Evolutionary conservation across 1,140 invertebrate genomes (phyloP).

Genomic region (Trichogramma pretiosum): DNA sequence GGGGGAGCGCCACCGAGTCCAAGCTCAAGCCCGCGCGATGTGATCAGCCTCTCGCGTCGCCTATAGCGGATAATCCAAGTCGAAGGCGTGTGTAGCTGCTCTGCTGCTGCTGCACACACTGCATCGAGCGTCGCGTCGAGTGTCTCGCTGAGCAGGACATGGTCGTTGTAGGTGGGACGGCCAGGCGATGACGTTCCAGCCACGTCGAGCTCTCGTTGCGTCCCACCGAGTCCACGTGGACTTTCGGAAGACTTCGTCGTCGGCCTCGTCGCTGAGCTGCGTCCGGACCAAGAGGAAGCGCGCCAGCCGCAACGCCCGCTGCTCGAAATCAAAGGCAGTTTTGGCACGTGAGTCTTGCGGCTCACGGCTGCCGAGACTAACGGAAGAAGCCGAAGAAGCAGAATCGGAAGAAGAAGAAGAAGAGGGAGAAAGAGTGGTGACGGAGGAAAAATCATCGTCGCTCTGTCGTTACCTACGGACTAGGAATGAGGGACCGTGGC

Average conservation of each 20-base stretch:
- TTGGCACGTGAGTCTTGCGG: no score
- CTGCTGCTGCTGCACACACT: no score
- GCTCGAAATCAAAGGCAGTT: background rate
- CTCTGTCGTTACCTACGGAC: no score
- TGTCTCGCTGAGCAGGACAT: conserved; percentile 24
- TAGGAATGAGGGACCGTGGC: conserved; percentile 35
- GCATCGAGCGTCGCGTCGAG: background rate
- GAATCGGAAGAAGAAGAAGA: no score
- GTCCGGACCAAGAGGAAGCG: background rate
- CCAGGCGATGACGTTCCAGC: conserved; percentile 40
- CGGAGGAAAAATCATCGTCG: no score
- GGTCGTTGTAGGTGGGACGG: conserved; percentile 34
- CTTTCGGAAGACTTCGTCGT: conserved; percentile 19
- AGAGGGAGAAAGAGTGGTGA: background rate
- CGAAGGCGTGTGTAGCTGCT: no score
- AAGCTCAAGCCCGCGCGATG: no score
- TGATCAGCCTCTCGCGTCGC: background rate
- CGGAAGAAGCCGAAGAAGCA: background rate
- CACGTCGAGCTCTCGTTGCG: conserved; percentile 29
- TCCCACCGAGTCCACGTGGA: conserved; percentile 35
- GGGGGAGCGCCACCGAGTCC: background rate
- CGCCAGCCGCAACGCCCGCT: background rate
- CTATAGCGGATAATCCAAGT: background rate
- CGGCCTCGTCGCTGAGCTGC: background rate
- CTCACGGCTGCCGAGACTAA: background rate